Evolutionary conservation across 2,113 vertebrate genomes (phyloP).

Genomic region (Leptocoma aspasia): DNA sequence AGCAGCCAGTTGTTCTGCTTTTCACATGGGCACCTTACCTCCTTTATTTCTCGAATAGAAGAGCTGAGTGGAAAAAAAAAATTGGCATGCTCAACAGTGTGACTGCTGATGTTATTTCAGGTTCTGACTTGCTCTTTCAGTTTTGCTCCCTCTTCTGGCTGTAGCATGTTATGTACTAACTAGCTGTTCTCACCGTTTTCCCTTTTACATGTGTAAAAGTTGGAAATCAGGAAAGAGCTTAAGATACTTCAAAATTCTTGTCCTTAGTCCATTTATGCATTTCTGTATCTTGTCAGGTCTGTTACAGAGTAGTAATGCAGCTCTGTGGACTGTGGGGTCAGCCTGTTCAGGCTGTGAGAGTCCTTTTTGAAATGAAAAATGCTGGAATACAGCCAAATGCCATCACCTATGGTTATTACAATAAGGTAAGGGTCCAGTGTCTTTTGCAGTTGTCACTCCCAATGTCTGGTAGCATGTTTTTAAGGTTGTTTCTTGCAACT

Average conservation of each 20-base stretch:
- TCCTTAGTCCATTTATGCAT: not conserved
- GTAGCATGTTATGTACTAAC: not conserved
- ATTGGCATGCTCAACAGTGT: not conserved
- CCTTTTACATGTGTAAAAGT: not conserved
- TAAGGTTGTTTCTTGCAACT: not conserved
- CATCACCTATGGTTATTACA: constrained; percentile 98
- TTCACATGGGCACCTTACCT: not conserved
- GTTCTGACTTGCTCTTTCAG: not conserved
- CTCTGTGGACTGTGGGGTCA: constrained; percentile 92
- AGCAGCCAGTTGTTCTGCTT: not conserved
- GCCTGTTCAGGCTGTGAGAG: constrained; percentile 93
- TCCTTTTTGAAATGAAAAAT: constrained; percentile 95
- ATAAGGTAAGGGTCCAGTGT: constrained; percentile 83
- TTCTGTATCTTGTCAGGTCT: constrained; percentile 79
- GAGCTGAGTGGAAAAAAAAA: not conserved
- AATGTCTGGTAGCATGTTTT: not conserved
- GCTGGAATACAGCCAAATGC: constrained; percentile 93
- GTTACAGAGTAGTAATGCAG: constrained; percentile 97
- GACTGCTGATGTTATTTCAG: not conserved
- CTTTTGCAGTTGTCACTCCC: not conserved
- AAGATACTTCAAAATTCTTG: not conserved
- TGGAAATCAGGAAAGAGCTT: not conserved
- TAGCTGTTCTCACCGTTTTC: not conserved
- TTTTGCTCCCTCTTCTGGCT: not conserved
- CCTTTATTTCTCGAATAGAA: not conserved